Evolutionary conservation across 2,888 invertebrate genomes (phyloP).

Genomic region (Amphimallon solstitiale): DNA sequence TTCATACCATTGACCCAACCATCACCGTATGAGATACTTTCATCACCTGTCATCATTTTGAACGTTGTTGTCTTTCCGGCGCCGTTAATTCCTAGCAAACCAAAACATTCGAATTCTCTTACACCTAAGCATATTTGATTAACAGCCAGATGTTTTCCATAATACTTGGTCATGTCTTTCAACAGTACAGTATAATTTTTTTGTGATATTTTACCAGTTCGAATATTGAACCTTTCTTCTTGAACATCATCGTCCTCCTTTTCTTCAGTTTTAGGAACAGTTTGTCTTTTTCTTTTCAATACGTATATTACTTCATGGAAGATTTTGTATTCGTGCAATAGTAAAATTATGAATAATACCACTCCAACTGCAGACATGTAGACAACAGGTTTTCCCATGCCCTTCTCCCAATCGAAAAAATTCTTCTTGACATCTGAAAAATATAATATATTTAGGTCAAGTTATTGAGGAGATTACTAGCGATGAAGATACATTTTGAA

Average conservation of each 20-base stretch:
- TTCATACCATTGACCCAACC: too few species aligned
- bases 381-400: constrained; percentile 74
- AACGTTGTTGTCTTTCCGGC: too few species aligned
- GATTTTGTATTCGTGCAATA: constrained; percentile 72
- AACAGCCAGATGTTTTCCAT: too few species aligned
- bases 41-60: too few species aligned
- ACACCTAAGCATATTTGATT: too few species aligned
- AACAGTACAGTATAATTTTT: constrained; percentile 68
- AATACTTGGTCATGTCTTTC: too few species aligned
- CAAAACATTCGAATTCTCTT: constrained; percentile 78
- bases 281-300: constrained; percentile 17
- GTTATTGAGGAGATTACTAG: too few species aligned
- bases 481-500: too few species aligned
- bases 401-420: constrained; percentile 76
- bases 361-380: constrained; percentile 69
- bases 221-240: constrained; percentile 66
- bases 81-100: too few species aligned
- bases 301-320: constrained; percentile 64
- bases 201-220: too few species aligned
- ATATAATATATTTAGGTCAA: too few species aligned
- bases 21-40: constrained; percentile 74
- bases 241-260: constrained; percentile 66
- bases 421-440: too few species aligned
- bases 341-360: constrained; percentile 70
- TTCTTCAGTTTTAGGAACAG: constrained; percentile 51